A percentile compares a stretch with the other conserved stretches of the same genome.
phyloP scores from a whole-genome alignment of 2,797 vertebrate species.

The Coregonus suidteri region DNA sequence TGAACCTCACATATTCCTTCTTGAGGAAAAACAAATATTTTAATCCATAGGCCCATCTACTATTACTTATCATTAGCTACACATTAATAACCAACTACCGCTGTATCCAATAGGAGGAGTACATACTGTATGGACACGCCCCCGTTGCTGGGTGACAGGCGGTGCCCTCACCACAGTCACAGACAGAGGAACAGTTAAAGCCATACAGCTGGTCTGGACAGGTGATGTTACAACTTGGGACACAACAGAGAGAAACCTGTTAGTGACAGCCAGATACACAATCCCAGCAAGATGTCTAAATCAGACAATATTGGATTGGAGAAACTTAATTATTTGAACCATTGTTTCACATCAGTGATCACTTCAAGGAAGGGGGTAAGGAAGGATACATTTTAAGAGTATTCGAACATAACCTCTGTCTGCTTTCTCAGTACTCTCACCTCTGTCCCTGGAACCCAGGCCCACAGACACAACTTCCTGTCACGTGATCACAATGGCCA shows the following conservation, averaged over 20 bases:
- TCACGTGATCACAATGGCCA: slow-evolving; percentile 84
- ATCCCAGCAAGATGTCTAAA: background rate
- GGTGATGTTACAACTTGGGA: slow-evolving; percentile 90
- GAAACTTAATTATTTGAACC: background rate
- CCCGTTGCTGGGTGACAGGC: slow-evolving; percentile 80
- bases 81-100: background rate
- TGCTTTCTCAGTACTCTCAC: slow-evolving; percentile 63
- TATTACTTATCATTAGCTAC: background rate
- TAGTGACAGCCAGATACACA: background rate
- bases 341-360: too few species aligned
- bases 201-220: slow-evolving; percentile 84
- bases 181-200: slow-evolving; percentile 84
- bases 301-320: background rate
- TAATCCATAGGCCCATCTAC: too few species aligned
- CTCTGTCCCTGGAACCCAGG: slow-evolving; percentile 87
- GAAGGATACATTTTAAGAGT: too few species aligned
- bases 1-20: background rate
- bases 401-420: background rate
- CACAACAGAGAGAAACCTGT: slow-evolving; percentile 13
- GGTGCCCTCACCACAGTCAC: slow-evolving; percentile 78
- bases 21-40: background rate
- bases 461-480: slow-evolving; percentile 88
- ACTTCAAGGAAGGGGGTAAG: too few species aligned
- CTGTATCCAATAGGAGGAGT: slow-evolving; percentile 3
- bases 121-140: slow-evolving; percentile 81